Conservation (phyloP, 2,888 invertebrate genomes). For the Scotopteryx bipunctaria region DNA sequence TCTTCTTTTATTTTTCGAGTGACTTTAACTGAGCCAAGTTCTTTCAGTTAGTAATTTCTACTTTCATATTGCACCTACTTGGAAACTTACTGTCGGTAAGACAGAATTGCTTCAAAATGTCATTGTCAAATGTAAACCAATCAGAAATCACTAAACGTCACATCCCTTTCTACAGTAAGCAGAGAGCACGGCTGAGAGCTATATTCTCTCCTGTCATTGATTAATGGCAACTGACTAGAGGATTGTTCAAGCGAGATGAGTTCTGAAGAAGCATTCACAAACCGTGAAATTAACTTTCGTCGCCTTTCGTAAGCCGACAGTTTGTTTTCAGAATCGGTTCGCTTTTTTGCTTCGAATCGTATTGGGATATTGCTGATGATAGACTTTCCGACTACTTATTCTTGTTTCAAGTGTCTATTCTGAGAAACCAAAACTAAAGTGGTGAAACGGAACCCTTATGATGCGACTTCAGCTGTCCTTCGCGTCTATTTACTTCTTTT, state of each 20-base stretch:
- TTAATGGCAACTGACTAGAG: slow-evolving; percentile 71
- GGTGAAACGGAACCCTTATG: too few relatives aligned
- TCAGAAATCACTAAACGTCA: background rate
- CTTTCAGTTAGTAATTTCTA: too few relatives aligned
- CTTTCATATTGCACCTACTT: too few relatives aligned
- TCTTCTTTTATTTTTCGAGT: too few relatives aligned
- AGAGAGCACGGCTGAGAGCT: slow-evolving; percentile 49
- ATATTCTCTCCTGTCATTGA: slow-evolving; percentile 64
- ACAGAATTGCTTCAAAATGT: too few relatives aligned
- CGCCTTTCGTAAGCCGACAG: slow-evolving; percentile 68
- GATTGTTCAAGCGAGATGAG: slow-evolving; percentile 77
- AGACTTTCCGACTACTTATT: slow-evolving; percentile 32
- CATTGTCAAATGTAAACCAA: too few relatives aligned
- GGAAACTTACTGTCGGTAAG: too few relatives aligned
- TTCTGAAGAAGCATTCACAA: slow-evolving; percentile 75
- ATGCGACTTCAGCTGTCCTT: too few relatives aligned
- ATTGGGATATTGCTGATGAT: slow-evolving; percentile 50
- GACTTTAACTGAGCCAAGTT: too few relatives aligned
- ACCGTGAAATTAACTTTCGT: slow-evolving; percentile 81
- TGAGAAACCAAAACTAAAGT: background rate
- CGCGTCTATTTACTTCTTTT: too few relatives aligned
- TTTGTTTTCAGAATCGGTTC: slow-evolving; percentile 66
- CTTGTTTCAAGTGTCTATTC: background rate
- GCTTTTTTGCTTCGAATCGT: slow-evolving; percentile 55
- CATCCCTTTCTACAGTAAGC: slow-evolving; percentile 28